Conservation (phyloP, 2,888 invertebrate species). For the Acrocyrtus sp. region DNA sequence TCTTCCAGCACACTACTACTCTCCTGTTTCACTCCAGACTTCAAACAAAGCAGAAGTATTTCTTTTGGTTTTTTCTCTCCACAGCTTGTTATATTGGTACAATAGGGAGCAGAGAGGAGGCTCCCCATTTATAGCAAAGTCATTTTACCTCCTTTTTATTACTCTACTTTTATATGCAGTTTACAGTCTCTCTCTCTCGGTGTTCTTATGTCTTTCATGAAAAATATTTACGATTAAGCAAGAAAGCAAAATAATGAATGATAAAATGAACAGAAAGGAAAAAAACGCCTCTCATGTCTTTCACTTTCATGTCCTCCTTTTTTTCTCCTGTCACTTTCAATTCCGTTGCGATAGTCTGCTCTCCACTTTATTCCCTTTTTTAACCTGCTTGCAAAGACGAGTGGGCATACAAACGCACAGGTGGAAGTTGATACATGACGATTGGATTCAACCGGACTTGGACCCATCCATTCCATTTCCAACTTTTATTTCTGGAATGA, state of each 20-base stretch:
- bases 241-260: neutral
- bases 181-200: too few relatives aligned
- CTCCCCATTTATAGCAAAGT: too few relatives aligned
- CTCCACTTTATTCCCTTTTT: neutral
- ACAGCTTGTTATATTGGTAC: too few relatives aligned
- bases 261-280: too few relatives aligned
- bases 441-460: neutral
- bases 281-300: neutral
- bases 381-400: too few relatives aligned
- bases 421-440: neutral
- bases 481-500: too few relatives aligned
- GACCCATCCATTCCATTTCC: too few relatives aligned
- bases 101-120: too few relatives aligned
- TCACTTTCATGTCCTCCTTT: too few relatives aligned
- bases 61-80: neutral
- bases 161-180: neutral
- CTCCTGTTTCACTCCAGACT: neutral
- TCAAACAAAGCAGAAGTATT: neutral
- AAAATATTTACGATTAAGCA: neutral
- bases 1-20: neutral
- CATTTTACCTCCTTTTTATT: neutral
- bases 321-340: neutral
- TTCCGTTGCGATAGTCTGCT: neutral
- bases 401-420: neutral
- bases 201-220: neutral